phyloP scores from a whole-genome alignment of 2,888 invertebrate genomes.

The Ophioninae sp. region DNA sequence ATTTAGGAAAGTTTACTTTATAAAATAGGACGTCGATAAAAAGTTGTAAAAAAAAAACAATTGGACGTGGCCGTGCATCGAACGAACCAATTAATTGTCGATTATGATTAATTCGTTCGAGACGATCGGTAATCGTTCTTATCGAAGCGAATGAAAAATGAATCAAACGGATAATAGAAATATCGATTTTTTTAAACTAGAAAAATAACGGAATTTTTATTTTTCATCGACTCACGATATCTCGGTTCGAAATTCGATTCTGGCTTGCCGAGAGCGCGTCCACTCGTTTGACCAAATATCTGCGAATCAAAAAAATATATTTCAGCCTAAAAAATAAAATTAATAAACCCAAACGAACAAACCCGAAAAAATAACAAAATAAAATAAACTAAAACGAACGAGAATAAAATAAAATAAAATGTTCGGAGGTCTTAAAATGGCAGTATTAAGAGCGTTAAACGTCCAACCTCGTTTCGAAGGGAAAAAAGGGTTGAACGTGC shows the following conservation, averaged over 20 bases:
- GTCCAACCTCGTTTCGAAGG: not conserved
- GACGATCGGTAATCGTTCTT: not conserved
- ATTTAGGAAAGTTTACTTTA: no score
- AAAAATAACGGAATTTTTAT: not conserved
- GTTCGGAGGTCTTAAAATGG: not conserved
- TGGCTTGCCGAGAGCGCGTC: not conserved
- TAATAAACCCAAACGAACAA: no score
- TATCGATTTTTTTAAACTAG: not conserved
- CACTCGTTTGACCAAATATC: not conserved
- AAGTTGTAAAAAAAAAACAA: not conserved
- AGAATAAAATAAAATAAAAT: not conserved
- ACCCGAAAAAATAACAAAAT: no score
- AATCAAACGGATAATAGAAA: not conserved
- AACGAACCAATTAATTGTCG: no score
- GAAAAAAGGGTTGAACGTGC: no score
- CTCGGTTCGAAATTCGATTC: not conserved
- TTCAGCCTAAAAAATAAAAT: no score
- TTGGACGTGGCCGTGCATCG: no score
- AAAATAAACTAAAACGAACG: no score
- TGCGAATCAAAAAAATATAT: not conserved
- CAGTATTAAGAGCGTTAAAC: not conserved
- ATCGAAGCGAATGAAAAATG: not conserved
- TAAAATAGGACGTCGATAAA: no score
- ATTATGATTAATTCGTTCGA: not conserved
- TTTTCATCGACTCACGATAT: not conserved